Percentiles rank a stretch among this genome's conserved stretches.
phyloP scores from a whole-genome alignment of 2,797 vertebrate species.

The Propithecus perrieri region DNA sequence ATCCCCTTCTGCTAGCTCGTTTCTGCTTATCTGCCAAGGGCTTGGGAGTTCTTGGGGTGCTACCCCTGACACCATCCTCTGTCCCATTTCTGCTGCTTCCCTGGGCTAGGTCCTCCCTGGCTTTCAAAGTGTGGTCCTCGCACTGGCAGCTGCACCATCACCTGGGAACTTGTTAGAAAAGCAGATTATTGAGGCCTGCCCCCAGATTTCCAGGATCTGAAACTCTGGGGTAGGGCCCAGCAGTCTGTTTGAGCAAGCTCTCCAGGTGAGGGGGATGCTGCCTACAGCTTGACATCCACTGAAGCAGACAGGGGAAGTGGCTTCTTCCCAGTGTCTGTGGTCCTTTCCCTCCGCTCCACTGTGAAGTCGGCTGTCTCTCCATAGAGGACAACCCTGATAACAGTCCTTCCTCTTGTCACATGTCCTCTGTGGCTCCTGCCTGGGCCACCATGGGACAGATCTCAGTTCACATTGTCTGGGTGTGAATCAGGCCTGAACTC shows the following conservation, averaged over 20 bases:
- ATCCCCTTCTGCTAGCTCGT: background rate
- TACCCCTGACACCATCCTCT: no score
- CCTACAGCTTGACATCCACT: background rate
- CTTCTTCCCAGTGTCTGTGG: background rate
- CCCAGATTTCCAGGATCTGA: background rate
- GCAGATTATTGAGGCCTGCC: rapidly evolving
- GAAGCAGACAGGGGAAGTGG: background rate
- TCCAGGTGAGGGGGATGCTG: background rate
- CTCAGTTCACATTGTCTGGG: background rate
- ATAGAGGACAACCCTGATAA: background rate
- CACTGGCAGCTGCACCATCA: background rate
- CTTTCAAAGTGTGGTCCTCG: no score
- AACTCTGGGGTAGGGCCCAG: background rate
- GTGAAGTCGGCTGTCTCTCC: rapidly evolving
- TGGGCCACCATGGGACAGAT: rapidly evolving
- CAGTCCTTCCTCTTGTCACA: background rate
- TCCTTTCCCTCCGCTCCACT: rapidly evolving
- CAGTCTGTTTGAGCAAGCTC: background rate
- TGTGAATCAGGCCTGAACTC: background rate
- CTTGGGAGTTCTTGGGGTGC: background rate
- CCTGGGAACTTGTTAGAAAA: background rate
- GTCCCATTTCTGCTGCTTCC: background rate
- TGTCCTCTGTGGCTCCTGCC: rapidly evolving
- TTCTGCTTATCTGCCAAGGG: background rate
- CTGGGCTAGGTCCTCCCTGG: background rate